Evolutionary conservation across 64 coral and sea anemone genomes (phyloP), one percentile per base, ranked within the genome.

Genomic region (Hydrozoanthus tunicans): DNA sequence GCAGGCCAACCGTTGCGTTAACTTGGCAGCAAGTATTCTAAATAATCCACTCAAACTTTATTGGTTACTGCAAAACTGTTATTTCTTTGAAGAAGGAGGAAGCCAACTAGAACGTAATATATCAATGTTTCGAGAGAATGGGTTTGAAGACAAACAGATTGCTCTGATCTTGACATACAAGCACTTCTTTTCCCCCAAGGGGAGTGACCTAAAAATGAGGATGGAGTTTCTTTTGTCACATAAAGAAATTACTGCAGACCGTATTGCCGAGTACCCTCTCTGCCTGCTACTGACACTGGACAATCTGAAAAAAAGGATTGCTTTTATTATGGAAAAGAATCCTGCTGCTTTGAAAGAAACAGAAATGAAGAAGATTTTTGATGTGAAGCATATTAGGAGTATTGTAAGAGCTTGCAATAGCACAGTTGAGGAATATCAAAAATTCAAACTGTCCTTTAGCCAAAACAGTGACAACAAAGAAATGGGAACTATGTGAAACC

Each of bases 1-100:
- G 58, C 77, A 90, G 0, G 89, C 93, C 75, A 75, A 89, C 51
- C 76, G 91, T n/a, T 81, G 94, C 27, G 79, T 99, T 5, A 83
- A 93, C 63, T 80, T 91, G 72, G 59, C 95, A 26, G 80, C 89
- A 64, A 92, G 82, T 10, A 90, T 99, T 17, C 90, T 99, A 3
- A 91, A 94, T 59, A 99, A 83, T 62, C 92, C 94, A 73, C 77
- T 90, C 17, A 92, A 93, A 77, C 90, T 99, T 3, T 99, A 99
- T 79, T 71, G 89, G 73, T 78, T 99, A 23, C 84, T 92, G 12
- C 94, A 96, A 63, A 94, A 93, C 62, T 92, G 81, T 69, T 97
- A 94, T 90, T 91, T 97, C 79, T 97, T 97, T 90, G 89, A 94
- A 56, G 90, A 90, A 17, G 70, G 69, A 17, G 82, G 93, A 20